Evolutionary conservation across 2,113 vertebrate genomes (phyloP).

Genomic region (Leptobrachium leishanense): DNA sequence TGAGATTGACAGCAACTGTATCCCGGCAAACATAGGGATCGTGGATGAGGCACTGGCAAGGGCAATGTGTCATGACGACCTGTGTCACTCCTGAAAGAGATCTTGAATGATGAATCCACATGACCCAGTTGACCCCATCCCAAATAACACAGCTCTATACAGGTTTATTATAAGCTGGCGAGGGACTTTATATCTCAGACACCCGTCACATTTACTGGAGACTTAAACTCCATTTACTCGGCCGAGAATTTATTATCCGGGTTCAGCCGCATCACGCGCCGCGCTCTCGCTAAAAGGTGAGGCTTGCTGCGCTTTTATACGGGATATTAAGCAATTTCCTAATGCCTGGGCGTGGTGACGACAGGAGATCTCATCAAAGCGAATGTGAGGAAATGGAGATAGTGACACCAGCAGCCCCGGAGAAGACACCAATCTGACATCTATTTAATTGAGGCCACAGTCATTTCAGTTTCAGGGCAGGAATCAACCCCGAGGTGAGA

Average conservation of each 20-base stretch:
- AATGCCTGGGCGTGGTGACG: constrained; percentile 20
- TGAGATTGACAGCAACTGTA: no score
- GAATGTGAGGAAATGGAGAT: constrained; percentile 1
- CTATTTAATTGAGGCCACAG: constrained; percentile 43
- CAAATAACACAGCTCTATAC: no score
- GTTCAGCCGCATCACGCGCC: neutral
- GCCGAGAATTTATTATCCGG: neutral
- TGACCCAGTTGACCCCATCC: no score
- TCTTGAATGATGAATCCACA: no score
- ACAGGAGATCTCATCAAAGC: constrained; percentile 31
- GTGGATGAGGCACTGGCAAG: no score
- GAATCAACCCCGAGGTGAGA: neutral
- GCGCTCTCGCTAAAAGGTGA: neutral
- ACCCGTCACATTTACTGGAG: no score
- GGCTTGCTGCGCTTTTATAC: neutral
- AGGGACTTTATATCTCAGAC: no score
- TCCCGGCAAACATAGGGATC: no score
- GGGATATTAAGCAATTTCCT: neutral
- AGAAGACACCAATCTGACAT: constrained; percentile 19
- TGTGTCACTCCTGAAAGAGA: no score
- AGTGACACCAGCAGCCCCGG: constrained; percentile 8
- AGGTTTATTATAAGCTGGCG: no score
- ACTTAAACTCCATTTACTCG: neutral
- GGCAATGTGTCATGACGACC: no score
- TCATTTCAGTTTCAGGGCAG: constrained; percentile 30